A percentile compares a stretch with the other conserved stretches of the same genome.
Evolutionary conservation across 2,113 vertebrate genomes (phyloP).

Genomic region (Leptosomus discolor): DNA sequence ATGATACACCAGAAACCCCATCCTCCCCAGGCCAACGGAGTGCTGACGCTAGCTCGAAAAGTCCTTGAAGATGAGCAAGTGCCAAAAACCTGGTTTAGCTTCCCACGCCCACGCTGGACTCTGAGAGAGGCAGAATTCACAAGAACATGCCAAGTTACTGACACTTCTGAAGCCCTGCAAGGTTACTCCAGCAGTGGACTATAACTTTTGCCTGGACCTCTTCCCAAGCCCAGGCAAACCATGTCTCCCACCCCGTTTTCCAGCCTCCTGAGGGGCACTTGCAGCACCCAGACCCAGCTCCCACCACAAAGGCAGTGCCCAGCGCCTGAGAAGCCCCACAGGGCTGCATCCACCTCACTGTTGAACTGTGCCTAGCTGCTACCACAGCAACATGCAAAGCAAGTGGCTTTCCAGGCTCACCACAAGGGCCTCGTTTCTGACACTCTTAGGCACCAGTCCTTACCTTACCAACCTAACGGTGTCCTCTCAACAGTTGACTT

Average conservation of each 20-base stretch:
- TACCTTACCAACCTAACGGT: background rate
- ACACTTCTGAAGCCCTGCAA: background rate
- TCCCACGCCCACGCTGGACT: background rate
- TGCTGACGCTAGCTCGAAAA: background rate
- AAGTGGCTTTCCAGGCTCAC: background rate
- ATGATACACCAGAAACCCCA: background rate
- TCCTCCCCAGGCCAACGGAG: background rate
- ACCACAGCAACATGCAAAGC: background rate
- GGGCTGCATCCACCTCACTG: background rate
- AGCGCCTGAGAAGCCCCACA: background rate
- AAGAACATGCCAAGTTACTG: background rate
- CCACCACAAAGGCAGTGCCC: background rate
- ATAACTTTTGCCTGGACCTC: background rate
- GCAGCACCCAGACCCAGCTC: background rate
- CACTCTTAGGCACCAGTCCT: background rate
- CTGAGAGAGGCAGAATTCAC: background rate
- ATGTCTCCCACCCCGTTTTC: background rate
- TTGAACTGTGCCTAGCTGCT: background rate
- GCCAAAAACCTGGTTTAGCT: background rate
- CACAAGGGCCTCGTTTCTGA: background rate
- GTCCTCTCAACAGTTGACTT: background rate
- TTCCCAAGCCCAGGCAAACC: background rate
- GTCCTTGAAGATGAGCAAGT: background rate
- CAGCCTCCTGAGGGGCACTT: background rate
- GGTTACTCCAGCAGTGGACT: background rate